These are phyloP conservation scores for Suillia variegata DNA, from an alignment of 2,888 invertebrate species.

Conservation along the genomic window DNA sequence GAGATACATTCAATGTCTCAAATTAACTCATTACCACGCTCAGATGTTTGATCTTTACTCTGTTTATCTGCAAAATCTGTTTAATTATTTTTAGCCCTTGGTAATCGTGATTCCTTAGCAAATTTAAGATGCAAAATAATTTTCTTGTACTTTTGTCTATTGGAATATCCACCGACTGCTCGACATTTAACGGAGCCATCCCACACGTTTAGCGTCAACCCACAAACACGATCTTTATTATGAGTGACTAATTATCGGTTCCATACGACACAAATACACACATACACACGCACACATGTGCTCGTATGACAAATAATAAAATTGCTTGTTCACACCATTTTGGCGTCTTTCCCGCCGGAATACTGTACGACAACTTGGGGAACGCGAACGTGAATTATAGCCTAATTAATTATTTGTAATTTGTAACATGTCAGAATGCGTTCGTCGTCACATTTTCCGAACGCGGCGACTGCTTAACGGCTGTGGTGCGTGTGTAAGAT, in stretches of 20 bases:
- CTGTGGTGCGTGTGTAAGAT: neutral
- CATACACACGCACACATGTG: neutral
- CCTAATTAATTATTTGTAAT: constrained; percentile 56
- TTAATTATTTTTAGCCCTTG: no score
- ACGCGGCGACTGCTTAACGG: neutral
- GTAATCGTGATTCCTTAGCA: no score
- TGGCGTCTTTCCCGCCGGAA: constrained; percentile 4
- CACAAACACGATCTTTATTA: constrained; percentile 4
- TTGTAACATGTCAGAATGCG: constrained; percentile 38
- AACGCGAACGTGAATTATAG: constrained; percentile 46
- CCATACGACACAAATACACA: no score
- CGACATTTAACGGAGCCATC: neutral
- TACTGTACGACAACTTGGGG: no score
- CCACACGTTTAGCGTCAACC: neutral
- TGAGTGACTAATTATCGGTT: constrained; percentile 20
- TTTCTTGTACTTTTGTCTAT: no score
- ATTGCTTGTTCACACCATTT: constrained; percentile 26
- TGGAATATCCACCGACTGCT: no score
- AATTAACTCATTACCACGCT: no score
- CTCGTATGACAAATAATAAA: constrained; percentile 15
- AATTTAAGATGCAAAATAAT: no score
- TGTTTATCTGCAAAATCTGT: no score
- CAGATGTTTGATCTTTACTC: no score
- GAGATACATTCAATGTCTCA: no score
- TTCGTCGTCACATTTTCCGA: constrained; percentile 8